phyloP scores from a whole-genome alignment of 2,888 invertebrate species.

The Pachycephus smyrnensis region DNA sequence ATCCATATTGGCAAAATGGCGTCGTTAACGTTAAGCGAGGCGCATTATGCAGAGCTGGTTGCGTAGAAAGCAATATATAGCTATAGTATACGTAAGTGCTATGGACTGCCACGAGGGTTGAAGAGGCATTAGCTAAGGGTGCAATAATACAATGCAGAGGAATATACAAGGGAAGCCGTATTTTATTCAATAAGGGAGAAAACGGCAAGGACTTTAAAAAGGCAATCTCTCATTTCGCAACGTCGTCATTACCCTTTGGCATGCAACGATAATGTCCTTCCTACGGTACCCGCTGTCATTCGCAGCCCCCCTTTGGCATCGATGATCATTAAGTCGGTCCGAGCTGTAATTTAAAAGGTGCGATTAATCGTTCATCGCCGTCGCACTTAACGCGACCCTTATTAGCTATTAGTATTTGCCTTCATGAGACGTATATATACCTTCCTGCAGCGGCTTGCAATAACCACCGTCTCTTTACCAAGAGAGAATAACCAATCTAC shows the following conservation, averaged over 20 bases:
- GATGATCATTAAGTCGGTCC: constrained; percentile 44
- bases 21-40: constrained; percentile 65
- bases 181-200: no score
- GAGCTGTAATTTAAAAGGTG: constrained; percentile 52
- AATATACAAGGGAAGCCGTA: no score
- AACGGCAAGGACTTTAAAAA: no score
- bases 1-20: constrained; percentile 64
- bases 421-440: no score
- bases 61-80: constrained; percentile 29
- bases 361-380: constrained; percentile 53
- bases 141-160: no score
- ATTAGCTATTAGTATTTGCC: no score
- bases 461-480: no score
- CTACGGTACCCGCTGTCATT: constrained; percentile 29
- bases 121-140: no score
- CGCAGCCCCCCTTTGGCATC: constrained; percentile 36
- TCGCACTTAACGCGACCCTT: background rate
- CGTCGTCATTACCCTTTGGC: constrained; percentile 56
- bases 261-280: constrained; percentile 22
- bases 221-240: background rate
- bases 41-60: constrained; percentile 48
- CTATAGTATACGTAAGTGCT: no score
- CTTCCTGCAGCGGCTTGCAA: no score
- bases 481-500: no score
- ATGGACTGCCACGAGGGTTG: no score